phyloP scores from a whole-genome alignment of 1,140 invertebrate species.

The Drosophila arizonae region DNA sequence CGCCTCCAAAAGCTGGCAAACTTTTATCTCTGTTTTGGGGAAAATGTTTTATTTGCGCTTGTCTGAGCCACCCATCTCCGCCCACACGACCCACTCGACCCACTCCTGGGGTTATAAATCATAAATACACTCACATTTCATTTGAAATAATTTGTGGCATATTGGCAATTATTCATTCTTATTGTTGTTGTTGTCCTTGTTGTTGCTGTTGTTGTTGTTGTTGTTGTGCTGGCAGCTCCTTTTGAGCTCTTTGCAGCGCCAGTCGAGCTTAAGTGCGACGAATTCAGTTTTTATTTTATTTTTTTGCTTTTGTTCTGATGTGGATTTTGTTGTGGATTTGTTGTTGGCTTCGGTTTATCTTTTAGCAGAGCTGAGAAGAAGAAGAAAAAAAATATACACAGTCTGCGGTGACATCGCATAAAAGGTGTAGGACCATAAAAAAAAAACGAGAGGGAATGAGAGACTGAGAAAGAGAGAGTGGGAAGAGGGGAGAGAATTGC shows the following conservation, averaged over 20 bases:
- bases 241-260: conserved; percentile 31
- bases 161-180: conserved; percentile 78
- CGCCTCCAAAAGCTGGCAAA: conserved; percentile 67
- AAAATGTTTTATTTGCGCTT: conserved; percentile 47
- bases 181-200: conserved; percentile 3
- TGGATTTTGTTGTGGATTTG: conserved; percentile 74
- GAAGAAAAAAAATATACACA: not conserved
- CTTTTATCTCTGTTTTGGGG: conserved; percentile 62
- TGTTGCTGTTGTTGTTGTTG: conserved; percentile 32
- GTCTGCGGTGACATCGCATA: conserved; percentile 68
- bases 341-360: conserved; percentile 75
- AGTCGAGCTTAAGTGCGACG: conserved; percentile 61
- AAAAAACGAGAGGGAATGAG: conserved; percentile 2
- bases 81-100: not conserved
- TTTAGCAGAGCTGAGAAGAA: conserved; percentile 13
- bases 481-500: not conserved
- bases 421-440: conserved; percentile 61
- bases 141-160: conserved; percentile 81
- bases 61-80: not conserved
- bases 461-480: too few relatives aligned
- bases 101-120: conserved; percentile 58
- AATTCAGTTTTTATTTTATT: conserved; percentile 21
- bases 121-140: conserved; percentile 81
- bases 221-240: conserved; percentile 25
- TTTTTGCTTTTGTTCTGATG: conserved; percentile 51